Conservation (phyloP, 2,113 vertebrate genomes). For the Aplodontia rufa region DNA sequence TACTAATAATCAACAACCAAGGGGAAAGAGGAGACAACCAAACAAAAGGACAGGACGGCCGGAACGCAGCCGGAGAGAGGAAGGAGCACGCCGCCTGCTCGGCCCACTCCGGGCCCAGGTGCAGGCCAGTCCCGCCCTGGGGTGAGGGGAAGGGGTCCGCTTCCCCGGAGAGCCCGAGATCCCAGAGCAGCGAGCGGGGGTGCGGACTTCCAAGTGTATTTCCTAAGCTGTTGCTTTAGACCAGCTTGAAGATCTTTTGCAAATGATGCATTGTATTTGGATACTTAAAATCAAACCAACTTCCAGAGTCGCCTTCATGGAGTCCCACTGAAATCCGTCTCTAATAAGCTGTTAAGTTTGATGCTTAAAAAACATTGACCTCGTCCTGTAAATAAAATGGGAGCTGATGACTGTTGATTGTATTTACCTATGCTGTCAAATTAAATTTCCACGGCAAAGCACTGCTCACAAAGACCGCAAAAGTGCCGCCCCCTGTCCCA, state of each 20-base stretch:
- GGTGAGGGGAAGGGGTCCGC: not conserved
- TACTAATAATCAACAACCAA: conserved; percentile 98
- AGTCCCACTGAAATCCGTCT: conserved; percentile 88
- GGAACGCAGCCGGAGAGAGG: not conserved
- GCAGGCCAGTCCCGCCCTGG: not conserved
- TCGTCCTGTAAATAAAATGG: conserved; percentile 88
- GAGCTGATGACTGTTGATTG: conserved; percentile 93
- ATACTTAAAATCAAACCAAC: conserved; percentile 46
- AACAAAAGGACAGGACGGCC: conserved; percentile 75
- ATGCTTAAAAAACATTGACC: conserved; percentile 85
- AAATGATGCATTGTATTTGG: conserved; percentile 7
- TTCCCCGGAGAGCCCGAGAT: not conserved
- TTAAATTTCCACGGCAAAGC: conserved; percentile 84
- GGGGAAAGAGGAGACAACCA: conserved; percentile 83
- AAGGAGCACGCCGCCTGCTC: not conserved
- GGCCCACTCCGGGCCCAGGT: not conserved
- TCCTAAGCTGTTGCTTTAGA: conserved; percentile 85
- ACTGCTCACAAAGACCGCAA: conserved; percentile 36
- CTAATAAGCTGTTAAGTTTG: conserved; percentile 84
- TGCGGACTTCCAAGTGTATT: conserved; percentile 82
- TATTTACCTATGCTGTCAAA: conserved; percentile 92
- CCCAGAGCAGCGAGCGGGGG: conserved; percentile 54
- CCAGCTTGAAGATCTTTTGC: conserved; percentile 85
- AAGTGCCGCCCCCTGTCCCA: not conserved
- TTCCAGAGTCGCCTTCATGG: conserved; percentile 74